phyloP scores from a whole-genome alignment of 2,797 vertebrate genomes.

The Morelia viridis region DNA sequence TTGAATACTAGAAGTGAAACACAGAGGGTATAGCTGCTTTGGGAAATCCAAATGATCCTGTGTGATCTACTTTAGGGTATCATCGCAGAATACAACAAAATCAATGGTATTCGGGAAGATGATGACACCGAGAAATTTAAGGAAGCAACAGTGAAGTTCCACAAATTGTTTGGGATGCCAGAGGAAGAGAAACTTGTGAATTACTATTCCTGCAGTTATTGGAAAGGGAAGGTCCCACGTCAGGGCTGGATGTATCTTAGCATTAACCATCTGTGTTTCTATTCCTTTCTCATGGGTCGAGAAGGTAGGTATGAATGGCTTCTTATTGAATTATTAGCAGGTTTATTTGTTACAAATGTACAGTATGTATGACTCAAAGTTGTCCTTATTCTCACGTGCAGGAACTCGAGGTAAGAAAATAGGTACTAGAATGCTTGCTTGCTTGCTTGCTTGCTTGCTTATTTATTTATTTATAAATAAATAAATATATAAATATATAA shows the following conservation, averaged over 20 bases:
- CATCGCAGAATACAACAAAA: conserved; percentile 97
- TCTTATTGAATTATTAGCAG: neutral
- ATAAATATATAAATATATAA: neutral
- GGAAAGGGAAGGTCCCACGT: conserved; percentile 95
- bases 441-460: too few species aligned
- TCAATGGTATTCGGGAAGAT: conserved; percentile 92
- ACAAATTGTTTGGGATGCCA: conserved; percentile 94
- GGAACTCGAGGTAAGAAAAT: neutral
- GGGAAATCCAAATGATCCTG: neutral
- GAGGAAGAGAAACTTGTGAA: conserved; percentile 98
- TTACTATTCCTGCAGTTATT: conserved; percentile 98
- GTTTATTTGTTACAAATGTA: neutral
- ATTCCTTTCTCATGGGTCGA: conserved; percentile 93
- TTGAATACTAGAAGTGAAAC: neutral
- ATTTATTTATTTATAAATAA: neutral
- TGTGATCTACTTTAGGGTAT: conserved; percentile 81
- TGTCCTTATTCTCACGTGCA: neutral
- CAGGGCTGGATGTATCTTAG: conserved; percentile 99
- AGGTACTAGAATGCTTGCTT: neutral
- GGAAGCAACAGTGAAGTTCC: conserved; percentile 92
- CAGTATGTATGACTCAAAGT: neutral
- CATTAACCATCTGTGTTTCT: conserved; percentile 98
- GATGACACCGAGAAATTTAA: conserved; percentile 97
- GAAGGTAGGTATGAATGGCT: conserved; percentile 81
- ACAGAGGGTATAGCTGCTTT: neutral